Base-by-base conservation (phyloP, 2,888 invertebrate genomes). In the Philhelius pedissequus region DNA sequence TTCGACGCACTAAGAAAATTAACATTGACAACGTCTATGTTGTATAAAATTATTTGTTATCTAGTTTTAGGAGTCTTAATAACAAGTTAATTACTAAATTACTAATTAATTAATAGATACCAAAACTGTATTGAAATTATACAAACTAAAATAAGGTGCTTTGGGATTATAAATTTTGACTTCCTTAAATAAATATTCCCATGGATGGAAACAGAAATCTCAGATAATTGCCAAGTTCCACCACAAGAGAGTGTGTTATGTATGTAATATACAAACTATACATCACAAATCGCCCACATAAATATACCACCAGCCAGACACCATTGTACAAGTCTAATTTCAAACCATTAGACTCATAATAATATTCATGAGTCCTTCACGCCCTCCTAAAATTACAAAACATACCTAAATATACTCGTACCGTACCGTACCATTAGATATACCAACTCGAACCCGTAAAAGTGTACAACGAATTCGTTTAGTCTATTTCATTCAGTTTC, bases 291-390 rank as follows among this genome's bases (percentile, higher is more conserved):
- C 50, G 18, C 18, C 38, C 60, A 73, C 50, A 52, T 82, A 58
- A 43, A 45, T n/a, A 20, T 32, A 32, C 2, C 32, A 15, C 8
- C 35, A 11, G 18, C 30, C 56, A 78, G 69, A 69, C 70, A 74
- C 48, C 78, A 64, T 58, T 50, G 48, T 40, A 71, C 48, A 84
- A 80, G 80, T 80, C 84, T 80, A 80, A 84, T 84, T 84, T 71
- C 48, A 80, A 30, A 71, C 84, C 84, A 80, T 84, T 84, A 80
- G 70, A 80, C 71, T 80, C 75, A 84, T 80, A 80, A 76, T 73
- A 84, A 76, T 69, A 84, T 80, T 84, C 84, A 84, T 84, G 76
- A 84, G 80, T 80, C 80, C 68, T 80, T 76, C 75, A 71, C 84
- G 80, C 70, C 77, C 80, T 64, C 13, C 43, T 43, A 32, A 56